Conservation (phyloP, 2,797 vertebrate genomes). For the Clarias fuscus region DNA sequence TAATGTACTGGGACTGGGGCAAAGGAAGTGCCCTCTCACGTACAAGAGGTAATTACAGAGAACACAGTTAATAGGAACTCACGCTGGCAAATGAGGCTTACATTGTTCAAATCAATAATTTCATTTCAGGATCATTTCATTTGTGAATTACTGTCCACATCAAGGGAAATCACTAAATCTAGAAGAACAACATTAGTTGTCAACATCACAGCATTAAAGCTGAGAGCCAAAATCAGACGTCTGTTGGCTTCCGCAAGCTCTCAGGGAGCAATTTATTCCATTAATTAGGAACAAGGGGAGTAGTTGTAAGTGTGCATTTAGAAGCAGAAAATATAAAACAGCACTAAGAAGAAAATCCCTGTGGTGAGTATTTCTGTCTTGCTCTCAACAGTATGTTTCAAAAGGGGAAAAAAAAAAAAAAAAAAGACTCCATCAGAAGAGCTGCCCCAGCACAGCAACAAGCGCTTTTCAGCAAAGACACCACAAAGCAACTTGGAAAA, state of each 20-base stretch:
- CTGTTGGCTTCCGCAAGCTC: slow-evolving; percentile 19
- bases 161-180: neutral
- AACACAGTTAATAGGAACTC: neutral
- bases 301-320: slow-evolving; percentile 15
- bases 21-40: neutral
- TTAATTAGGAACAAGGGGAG: slow-evolving; percentile 39
- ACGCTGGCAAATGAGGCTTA: neutral
- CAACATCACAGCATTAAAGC: neutral
- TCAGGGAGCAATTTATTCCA: slow-evolving; percentile 24
- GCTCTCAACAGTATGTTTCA: slow-evolving; percentile 15
- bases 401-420: neutral
- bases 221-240: slow-evolving; percentile 22
- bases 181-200: slow-evolving; percentile 25
- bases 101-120: slow-evolving; percentile 4
- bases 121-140: neutral
- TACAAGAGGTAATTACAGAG: neutral
- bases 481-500: slow-evolving; percentile 41
- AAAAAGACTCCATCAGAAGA: slow-evolving; percentile 24
- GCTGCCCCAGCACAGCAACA: slow-evolving; percentile 29
- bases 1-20: neutral
- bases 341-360: slow-evolving; percentile 7
- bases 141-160: neutral
- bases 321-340: slow-evolving; percentile 35
- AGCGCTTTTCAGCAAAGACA: slow-evolving; percentile 31
- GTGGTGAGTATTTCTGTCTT: neutral